These are phyloP conservation scores for Ochropleura plecta DNA, from an alignment of 2,888 invertebrate species.

Conservation along the genomic window DNA sequence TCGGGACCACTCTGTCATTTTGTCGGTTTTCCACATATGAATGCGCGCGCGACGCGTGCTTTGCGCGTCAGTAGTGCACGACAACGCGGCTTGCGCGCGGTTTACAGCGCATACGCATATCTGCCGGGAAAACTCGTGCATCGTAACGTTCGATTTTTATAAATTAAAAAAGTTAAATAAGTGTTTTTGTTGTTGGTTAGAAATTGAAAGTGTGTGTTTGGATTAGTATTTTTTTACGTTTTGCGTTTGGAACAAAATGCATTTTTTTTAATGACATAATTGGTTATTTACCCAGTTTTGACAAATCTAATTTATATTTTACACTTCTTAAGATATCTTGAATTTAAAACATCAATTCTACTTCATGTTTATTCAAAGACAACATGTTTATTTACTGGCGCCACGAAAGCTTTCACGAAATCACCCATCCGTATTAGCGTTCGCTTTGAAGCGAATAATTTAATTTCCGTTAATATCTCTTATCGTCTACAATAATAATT, in stretches of 20 bases:
- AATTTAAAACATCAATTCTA: background rate
- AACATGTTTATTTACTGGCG: constrained; percentile 39
- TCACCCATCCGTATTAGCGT: constrained; percentile 63
- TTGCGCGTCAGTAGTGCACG: constrained; percentile 84
- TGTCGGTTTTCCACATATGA: constrained; percentile 85
- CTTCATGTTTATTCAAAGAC: constrained; percentile 26
- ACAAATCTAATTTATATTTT: background rate
- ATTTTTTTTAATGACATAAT: constrained; percentile 47
- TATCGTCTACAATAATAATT: constrained; percentile 78
- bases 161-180: constrained; percentile 27
- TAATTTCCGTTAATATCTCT: constrained; percentile 81
- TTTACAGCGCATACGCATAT: constrained; percentile 77
- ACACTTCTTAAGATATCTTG: background rate
- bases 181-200: constrained; percentile 13
- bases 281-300: background rate
- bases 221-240: constrained; percentile 5
- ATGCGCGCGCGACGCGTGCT: constrained; percentile 79
- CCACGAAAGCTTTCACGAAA: constrained; percentile 68
- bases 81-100: constrained; percentile 80
- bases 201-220: constrained; percentile 36
- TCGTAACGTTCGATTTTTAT: constrained; percentile 32
- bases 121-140: constrained; percentile 69
- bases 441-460: constrained; percentile 75
- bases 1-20: constrained; percentile 70
- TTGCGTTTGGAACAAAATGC: constrained; percentile 46